A percentile compares a stretch with the other conserved stretches of the same genome.
phyloP scores from a whole-genome alignment of 2,797 vertebrate species.

The Clarias fuscus region DNA sequence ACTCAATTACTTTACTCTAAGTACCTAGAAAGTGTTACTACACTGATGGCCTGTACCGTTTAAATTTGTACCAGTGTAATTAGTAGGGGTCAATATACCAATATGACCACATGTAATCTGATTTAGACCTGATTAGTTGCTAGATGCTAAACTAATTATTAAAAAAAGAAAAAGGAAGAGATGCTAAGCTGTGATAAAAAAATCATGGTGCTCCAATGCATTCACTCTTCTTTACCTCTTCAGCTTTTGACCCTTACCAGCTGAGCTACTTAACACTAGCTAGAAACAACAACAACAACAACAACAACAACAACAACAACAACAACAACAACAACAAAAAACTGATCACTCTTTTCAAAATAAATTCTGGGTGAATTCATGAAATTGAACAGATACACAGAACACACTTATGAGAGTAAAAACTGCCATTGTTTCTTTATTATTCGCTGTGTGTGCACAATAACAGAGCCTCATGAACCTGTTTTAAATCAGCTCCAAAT shows the following conservation, averaged over 20 bases:
- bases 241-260: background rate
- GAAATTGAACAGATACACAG: background rate
- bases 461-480: background rate
- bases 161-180: background rate
- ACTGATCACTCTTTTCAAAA: background rate
- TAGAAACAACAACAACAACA: no score
- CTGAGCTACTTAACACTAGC: background rate
- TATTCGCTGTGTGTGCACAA: background rate
- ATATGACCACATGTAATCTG: background rate
- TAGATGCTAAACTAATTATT: conserved; percentile 13
- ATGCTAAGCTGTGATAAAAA: conserved; percentile 6
- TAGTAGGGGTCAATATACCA: conserved; percentile 12
- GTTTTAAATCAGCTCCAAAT: background rate
- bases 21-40: background rate
- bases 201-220: background rate
- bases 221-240: background rate
- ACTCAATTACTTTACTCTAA: background rate
- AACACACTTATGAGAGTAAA: no score
- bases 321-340: background rate
- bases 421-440: no score
- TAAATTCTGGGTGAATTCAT: background rate
- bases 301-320: no score
- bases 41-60: conserved; percentile 40
- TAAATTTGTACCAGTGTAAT: conserved; percentile 45
- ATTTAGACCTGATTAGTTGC: background rate